phyloP scores from a whole-genome alignment of 2,888 invertebrate species.

The Philereme transversata region DNA sequence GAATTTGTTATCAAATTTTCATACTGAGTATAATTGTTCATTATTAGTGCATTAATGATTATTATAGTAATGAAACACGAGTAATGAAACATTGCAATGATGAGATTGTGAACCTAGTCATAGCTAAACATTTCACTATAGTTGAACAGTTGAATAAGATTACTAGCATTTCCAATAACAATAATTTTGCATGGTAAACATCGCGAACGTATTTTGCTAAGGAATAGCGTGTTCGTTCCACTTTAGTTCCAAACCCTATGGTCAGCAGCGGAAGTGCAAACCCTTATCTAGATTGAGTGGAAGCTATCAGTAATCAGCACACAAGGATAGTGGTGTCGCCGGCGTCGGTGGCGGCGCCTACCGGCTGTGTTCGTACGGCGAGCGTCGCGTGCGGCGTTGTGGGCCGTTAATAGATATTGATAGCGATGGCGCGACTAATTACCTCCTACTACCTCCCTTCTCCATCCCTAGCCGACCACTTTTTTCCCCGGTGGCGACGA shows the following conservation, averaged over 20 bases:
- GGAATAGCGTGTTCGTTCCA: constrained; percentile 44
- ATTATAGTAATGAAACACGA: constrained; percentile 1
- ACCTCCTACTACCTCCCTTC: constrained; percentile 65
- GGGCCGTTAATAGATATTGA: constrained; percentile 80
- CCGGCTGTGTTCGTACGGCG: constrained; percentile 46
- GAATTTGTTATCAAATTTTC: neutral
- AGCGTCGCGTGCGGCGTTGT: constrained; percentile 75
- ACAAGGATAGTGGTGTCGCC: constrained; percentile 40
- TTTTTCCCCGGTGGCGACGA: constrained; percentile 54
- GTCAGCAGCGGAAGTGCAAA: constrained; percentile 66
- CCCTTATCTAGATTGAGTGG: constrained; percentile 63
- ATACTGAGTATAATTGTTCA: neutral
- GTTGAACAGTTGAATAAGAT: too few relatives aligned
- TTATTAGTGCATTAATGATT: neutral
- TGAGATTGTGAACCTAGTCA: too few relatives aligned
- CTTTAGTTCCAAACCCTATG: constrained; percentile 49
- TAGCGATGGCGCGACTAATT: constrained; percentile 79
- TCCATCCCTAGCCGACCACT: constrained; percentile 48
- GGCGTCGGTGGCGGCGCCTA: constrained; percentile 41
- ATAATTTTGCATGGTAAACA: neutral
- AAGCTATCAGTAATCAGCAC: constrained; percentile 62
- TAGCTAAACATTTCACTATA: neutral
- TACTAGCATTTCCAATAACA: too few relatives aligned
- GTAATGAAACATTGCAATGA: constrained; percentile 1
- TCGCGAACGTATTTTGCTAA: constrained; percentile 22